Base-by-base conservation (phyloP, 2,888 invertebrate genomes). In the Kryphioiulus occultus region DNA sequence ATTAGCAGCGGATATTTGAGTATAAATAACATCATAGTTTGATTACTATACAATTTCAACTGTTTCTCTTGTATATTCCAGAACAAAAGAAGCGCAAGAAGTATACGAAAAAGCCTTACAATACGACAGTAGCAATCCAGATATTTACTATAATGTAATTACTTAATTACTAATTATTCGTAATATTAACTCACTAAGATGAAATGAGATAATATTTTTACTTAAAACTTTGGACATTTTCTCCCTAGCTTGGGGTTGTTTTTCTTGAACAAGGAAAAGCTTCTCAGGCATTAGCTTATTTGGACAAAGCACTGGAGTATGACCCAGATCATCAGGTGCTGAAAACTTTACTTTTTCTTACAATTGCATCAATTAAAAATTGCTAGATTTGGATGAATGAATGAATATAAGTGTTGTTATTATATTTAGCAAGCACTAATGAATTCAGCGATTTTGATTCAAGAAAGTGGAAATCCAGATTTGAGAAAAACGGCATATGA, bases 81-180 rank as follows among this genome's bases (percentile, higher is more conserved):
- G 98, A 90, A 97, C 97, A 0, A 95, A 96, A 90, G 98, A 99
- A 92, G 98, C 98, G 0, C 96, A 97, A 92, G 96, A 97, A 91
- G 97, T 98, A 59, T 99, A 99, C 92, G 97, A 98, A 91, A 94
- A 96, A 90, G 99, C 98, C 2, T 93, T 99, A 86, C 94, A 96
- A 89, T 98, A 98, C 92, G 98, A 98, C 92, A 96, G 95, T 92
- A 96, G 95, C 90, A 98, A 98, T 93, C 97, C 98, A 0, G 98
- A 98, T 91, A 97, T 98, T 91, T 97, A 98, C 92, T 98, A 98
- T 92, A 98, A 98, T 92, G 96, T 97, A 93, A 95, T 96, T 94
- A 90, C 9, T n/a, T n/a, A n/a, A n/a, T n/a, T n/a, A n/a, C 53
- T 53, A 0, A 26, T 7, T 44, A 44, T 44, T 9, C 35, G n/a